These are phyloP conservation scores for Enteromius fasciolatus DNA, from an alignment of 2,797 vertebrate species.

Conservation along the genomic window DNA sequence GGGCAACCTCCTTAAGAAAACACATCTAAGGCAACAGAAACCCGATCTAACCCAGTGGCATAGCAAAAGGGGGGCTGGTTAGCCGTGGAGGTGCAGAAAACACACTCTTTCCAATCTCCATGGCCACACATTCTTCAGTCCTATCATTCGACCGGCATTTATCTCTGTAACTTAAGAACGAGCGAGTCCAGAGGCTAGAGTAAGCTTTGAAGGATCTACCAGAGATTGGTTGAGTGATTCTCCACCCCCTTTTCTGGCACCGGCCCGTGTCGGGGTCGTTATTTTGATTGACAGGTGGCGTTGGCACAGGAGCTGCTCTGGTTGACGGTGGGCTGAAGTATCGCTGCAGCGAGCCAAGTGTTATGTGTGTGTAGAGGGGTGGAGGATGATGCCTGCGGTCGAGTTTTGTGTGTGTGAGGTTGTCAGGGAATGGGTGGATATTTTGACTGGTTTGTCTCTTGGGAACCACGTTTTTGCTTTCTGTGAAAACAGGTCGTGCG, in stretches of 20 bases:
- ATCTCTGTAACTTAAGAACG: constrained; percentile 55
- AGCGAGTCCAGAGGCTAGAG: constrained; percentile 50
- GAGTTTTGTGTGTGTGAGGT: constrained; percentile 47
- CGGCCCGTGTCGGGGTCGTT: constrained; percentile 8
- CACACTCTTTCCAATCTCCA: constrained; percentile 49
- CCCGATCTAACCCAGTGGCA: constrained; percentile 19
- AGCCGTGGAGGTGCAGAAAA: constrained; percentile 12
- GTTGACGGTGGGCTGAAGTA: constrained; percentile 47
- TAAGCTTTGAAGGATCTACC: constrained; percentile 36
- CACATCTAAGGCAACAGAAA: constrained; percentile 60
- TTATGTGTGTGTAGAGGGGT: constrained; percentile 35
- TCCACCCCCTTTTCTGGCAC: constrained; percentile 29
- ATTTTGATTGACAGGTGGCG: constrained; percentile 36
- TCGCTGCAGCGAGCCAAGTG: constrained; percentile 50
- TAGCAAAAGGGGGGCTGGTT: background rate
- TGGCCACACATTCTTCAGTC: constrained; percentile 47
- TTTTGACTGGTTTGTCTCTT: constrained; percentile 51
- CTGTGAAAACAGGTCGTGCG: constrained; percentile 33
- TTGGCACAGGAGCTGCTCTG: constrained; percentile 33
- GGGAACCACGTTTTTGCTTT: constrained; percentile 38
- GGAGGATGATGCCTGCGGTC: constrained; percentile 22
- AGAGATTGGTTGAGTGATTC: constrained; percentile 44
- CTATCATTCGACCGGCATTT: constrained; percentile 51
- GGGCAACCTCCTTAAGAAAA: constrained; percentile 77
- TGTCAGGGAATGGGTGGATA: constrained; percentile 51